Evolutionary conservation across 2,888 invertebrate genomes (phyloP).

Genomic region (Pinctada fucata): DNA sequence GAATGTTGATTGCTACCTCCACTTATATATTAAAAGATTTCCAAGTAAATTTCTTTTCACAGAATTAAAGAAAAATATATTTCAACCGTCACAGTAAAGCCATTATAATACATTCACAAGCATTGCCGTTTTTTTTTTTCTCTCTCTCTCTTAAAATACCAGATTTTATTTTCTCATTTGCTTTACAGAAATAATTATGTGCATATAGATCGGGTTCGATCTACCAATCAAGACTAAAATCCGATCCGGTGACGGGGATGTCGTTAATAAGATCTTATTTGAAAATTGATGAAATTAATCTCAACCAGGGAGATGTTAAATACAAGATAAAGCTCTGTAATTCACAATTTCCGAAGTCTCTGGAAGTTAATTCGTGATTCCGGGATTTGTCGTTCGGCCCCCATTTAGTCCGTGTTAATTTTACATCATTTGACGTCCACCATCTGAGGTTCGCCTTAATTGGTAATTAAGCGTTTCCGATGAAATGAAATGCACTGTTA

Average conservation of each 20-base stretch:
- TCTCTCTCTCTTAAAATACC: too few relatives aligned
- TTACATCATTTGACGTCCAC: slow-evolving; percentile 19
- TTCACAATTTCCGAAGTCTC: slow-evolving; percentile 39
- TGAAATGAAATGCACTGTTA: background rate
- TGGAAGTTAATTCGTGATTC: slow-evolving; percentile 40
- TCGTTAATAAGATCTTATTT: slow-evolving; percentile 47
- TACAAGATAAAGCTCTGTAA: slow-evolving; percentile 35
- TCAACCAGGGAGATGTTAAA: slow-evolving; percentile 42
- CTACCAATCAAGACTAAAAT: slow-evolving; percentile 1
- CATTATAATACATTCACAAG: too few relatives aligned
- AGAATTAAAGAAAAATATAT: too few relatives aligned
- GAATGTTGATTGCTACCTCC: too few relatives aligned
- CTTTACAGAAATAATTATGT: background rate
- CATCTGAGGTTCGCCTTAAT: slow-evolving; percentile 16
- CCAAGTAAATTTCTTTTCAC: too few relatives aligned
- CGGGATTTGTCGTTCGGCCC: slow-evolving; percentile 23
- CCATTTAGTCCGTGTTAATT: slow-evolving; percentile 16
- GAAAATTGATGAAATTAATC: slow-evolving; percentile 53
- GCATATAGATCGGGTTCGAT: background rate
- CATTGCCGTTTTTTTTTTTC: too few relatives aligned
- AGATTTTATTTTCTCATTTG: slow-evolving; percentile 50
- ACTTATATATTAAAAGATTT: too few relatives aligned
- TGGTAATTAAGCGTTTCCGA: slow-evolving; percentile 16
- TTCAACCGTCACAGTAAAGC: too few relatives aligned
- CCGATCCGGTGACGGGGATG: slow-evolving; percentile 27